phyloP scores from a whole-genome alignment of 2,797 vertebrate species.

The Ctenochaetus hawaiiensis region DNA sequence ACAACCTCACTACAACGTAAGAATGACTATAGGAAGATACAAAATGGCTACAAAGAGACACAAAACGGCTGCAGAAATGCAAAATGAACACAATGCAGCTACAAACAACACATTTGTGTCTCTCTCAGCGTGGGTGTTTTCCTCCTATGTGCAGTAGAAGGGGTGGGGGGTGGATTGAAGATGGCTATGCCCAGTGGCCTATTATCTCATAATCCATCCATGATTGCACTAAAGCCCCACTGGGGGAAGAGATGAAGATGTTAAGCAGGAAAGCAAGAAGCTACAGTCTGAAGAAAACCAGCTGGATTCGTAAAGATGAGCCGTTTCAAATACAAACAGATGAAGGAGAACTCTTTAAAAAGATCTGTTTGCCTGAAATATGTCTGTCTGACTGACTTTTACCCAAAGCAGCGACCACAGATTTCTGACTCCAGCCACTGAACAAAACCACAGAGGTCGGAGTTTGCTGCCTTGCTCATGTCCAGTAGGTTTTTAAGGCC shows the following conservation, averaged over 20 bases:
- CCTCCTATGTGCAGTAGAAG: background rate
- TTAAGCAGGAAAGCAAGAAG: background rate
- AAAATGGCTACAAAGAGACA: background rate
- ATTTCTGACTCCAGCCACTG: background rate
- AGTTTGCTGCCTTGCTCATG: constrained; percentile 24
- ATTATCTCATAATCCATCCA: background rate
- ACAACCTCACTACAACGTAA: no score
- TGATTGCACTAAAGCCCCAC: constrained; percentile 12
- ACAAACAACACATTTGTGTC: background rate
- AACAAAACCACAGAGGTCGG: background rate
- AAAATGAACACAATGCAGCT: background rate
- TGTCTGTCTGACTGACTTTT: background rate
- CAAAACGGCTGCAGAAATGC: background rate
- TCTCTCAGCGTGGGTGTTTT: background rate
- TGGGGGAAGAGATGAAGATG: background rate
- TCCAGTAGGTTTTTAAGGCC: background rate
- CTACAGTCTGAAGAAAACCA: constrained; percentile 1
- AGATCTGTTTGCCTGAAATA: constrained; percentile 4
- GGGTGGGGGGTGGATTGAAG: background rate
- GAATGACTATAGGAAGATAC: background rate
- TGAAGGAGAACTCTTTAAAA: background rate
- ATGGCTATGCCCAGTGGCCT: background rate
- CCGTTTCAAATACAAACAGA: background rate
- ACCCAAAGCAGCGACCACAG: background rate
- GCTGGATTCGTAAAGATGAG: background rate